Conservation (phyloP, 2,888 invertebrate genomes). For the Lamellibrachia columna region DNA sequence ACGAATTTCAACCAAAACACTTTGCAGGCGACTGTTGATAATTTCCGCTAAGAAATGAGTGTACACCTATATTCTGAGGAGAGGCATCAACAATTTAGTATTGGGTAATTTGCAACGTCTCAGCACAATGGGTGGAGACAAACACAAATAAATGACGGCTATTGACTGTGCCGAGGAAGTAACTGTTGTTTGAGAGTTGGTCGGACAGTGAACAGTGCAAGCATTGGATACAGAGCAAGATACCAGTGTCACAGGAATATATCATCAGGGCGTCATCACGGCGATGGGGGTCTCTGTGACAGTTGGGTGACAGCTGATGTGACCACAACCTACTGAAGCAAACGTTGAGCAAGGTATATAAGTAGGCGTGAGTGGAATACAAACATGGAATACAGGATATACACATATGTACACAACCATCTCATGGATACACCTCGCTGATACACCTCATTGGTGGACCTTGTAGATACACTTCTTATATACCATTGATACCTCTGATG, state of each 20-base stretch:
- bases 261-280: background rate
- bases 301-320: background rate
- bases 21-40: background rate
- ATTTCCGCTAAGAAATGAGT: too few relatives aligned
- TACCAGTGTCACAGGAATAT: background rate
- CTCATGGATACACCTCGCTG: background rate
- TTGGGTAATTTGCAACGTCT: background rate
- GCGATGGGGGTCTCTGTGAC: too few relatives aligned
- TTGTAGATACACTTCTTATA: too few relatives aligned
- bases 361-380: background rate
- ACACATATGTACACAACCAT: constrained; percentile 5
- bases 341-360: background rate
- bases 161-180: background rate
- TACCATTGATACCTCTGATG: too few relatives aligned
- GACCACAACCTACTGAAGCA: background rate
- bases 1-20: background rate
- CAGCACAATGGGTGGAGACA: background rate
- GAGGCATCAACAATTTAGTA: background rate
- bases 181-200: background rate
- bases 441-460: background rate
- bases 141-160: background rate
- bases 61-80: background rate
- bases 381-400: background rate
- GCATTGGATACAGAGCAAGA: background rate
- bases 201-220: background rate